phyloP scores from a whole-genome alignment of 1,140 invertebrate species.

The Anoplophora glabripennis region DNA sequence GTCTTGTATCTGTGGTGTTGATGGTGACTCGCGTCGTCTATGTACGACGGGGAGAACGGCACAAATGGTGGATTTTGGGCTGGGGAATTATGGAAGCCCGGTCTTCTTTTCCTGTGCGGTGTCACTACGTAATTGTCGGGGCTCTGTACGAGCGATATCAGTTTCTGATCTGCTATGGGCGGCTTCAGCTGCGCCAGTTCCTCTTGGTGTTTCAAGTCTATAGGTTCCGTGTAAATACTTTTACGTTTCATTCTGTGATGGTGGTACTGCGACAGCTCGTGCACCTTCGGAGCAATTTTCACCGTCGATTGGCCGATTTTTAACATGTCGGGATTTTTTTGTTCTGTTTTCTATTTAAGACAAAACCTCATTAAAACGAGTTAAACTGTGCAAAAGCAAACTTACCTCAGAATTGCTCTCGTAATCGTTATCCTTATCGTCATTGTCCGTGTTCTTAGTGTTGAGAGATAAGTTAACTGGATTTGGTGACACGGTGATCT shows the following conservation, averaged over 20 bases:
- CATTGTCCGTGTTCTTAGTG: constrained; percentile 47
- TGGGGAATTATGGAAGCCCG: constrained; percentile 80
- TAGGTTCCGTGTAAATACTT: constrained; percentile 60
- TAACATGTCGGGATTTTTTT: constrained; percentile 37
- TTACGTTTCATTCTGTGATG: constrained; percentile 61
- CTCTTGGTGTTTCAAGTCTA: constrained; percentile 59
- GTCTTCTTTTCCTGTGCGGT: constrained; percentile 76
- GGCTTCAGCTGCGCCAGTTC: constrained; percentile 58
- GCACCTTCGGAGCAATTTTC: constrained; percentile 55
- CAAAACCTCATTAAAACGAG: constrained; percentile 11
- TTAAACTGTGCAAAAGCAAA: neutral
- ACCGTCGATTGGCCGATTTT: constrained; percentile 50
- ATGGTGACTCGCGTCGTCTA: constrained; percentile 58
- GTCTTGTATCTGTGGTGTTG: constrained; percentile 46
- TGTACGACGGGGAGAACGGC: constrained; percentile 68
- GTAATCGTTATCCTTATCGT: constrained; percentile 37
- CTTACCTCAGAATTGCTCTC: constrained; percentile 37
- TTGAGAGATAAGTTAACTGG: constrained; percentile 74
- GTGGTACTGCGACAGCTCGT: constrained; percentile 48
- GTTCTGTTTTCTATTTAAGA: constrained; percentile 35
- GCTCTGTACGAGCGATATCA: constrained; percentile 62
- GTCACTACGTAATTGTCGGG: constrained; percentile 78
- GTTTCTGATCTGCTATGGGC: constrained; percentile 57
- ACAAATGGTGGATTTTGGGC: constrained; percentile 82
- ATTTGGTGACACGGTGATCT: constrained; percentile 53